Percentiles rank a stretch among this genome's conserved stretches.
These are phyloP conservation scores for Cephus cinctus DNA, from an alignment of 1,140 invertebrate genomes.

Conservation along the genomic window DNA sequence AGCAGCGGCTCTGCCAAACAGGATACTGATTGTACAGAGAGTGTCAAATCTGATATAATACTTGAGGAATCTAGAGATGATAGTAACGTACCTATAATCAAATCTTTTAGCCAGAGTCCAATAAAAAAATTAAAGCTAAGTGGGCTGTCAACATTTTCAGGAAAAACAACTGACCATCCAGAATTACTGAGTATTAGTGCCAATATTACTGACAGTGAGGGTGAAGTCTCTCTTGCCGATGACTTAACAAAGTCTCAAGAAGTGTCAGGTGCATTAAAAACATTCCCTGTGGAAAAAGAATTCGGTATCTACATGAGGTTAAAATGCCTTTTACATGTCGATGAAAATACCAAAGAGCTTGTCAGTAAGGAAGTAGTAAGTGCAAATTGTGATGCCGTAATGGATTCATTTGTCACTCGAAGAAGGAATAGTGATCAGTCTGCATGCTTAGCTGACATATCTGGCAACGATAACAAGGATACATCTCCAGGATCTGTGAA, in stretches of 20 bases:
- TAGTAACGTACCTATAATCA: no score
- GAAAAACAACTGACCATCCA: slow-evolving; percentile 16
- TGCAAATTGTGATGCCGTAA: slow-evolving; percentile 31
- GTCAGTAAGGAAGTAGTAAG: slow-evolving; percentile 37
- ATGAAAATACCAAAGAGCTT: slow-evolving; percentile 41
- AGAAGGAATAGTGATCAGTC: slow-evolving; percentile 35
- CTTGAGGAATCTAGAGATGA: not conserved
- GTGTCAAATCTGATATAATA: slow-evolving; percentile 18
- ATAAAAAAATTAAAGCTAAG: not conserved
- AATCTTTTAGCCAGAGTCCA: not conserved
- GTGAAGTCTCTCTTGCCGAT: slow-evolving; percentile 27
- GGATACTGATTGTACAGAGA: slow-evolving; percentile 19
- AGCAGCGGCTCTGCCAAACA: slow-evolving; percentile 16
- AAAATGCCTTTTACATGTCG: slow-evolving; percentile 40
- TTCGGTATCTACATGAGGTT: slow-evolving; percentile 37
- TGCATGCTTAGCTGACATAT: slow-evolving; percentile 44
- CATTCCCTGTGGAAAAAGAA: slow-evolving; percentile 36
- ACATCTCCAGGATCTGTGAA: slow-evolving; percentile 41
- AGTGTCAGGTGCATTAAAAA: slow-evolving; percentile 16
- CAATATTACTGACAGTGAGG: slow-evolving; percentile 27
- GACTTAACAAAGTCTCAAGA: slow-evolving; percentile 18
- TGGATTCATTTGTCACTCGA: slow-evolving; percentile 10
- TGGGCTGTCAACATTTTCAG: not conserved
- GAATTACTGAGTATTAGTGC: slow-evolving; percentile 33
- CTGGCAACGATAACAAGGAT: slow-evolving; percentile 47